Percentiles rank a stretch among this genome's conserved stretches.
Evolutionary conservation across 2,797 vertebrate genomes (phyloP).

Genomic region (Anguilla pacifica): DNA sequence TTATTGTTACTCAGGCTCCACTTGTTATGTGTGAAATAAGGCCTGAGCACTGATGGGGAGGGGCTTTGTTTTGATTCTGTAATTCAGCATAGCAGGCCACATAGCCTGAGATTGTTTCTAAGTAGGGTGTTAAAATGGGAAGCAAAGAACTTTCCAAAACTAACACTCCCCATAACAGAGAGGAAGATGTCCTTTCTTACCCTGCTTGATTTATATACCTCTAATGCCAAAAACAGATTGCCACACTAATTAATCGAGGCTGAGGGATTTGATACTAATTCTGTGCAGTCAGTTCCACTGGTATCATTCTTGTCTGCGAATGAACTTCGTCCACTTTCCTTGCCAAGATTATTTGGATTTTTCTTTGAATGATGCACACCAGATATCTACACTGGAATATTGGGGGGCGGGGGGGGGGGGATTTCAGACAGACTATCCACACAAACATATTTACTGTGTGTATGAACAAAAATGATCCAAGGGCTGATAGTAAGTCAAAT

Average conservation of each 20-base stretch:
- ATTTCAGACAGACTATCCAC: not conserved
- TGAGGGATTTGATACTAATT: not conserved
- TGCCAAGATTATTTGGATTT: not conserved
- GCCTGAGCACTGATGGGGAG: not conserved
- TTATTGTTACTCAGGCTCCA: not conserved
- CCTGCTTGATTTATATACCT: slow-evolving; percentile 29
- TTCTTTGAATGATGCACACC: not conserved
- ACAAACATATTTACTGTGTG: not conserved
- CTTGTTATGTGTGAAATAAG: not conserved
- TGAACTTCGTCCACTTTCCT: not conserved
- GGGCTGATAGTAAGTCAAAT: not conserved
- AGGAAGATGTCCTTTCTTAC: slow-evolving; percentile 34
- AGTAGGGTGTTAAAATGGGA: slow-evolving; percentile 29
- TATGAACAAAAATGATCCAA: not conserved
- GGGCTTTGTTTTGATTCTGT: not conserved
- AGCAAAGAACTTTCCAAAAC: slow-evolving; percentile 28
- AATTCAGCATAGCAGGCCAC: not conserved
- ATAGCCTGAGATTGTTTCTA: slow-evolving; percentile 15
- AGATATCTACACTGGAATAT: not conserved
- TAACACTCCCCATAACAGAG: slow-evolving; percentile 17
- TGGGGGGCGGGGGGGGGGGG: not conserved
- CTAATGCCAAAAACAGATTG: slow-evolving; percentile 25
- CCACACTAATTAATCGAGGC: not conserved
- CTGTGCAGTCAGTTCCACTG: slow-evolving; percentile 1
- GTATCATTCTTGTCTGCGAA: not conserved